Conservation (phyloP, 2,113 vertebrate species). For the Eubucco bourcierii region DNA sequence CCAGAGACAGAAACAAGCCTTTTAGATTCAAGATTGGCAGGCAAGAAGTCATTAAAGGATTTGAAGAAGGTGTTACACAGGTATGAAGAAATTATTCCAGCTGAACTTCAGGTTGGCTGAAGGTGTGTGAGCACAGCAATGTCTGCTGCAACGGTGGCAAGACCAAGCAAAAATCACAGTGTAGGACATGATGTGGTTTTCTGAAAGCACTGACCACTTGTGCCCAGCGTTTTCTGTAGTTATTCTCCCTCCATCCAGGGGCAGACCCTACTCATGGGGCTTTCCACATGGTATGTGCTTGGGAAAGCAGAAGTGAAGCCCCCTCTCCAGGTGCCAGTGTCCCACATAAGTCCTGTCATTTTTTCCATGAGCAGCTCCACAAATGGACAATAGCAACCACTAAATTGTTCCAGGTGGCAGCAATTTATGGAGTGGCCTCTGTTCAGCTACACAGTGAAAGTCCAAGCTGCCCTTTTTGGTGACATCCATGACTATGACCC, state of each 20-base stretch:
- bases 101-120: background rate
- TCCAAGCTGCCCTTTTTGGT: background rate
- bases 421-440: background rate
- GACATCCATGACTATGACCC: background rate
- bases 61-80: constrained; percentile 96
- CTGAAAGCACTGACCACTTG: fast-evolving
- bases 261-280: background rate
- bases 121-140: background rate
- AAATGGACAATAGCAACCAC: background rate
- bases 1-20: constrained; percentile 98
- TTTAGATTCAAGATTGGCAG: constrained; percentile 97
- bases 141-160: background rate
- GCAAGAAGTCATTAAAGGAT: constrained; percentile 97
- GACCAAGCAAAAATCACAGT: background rate
- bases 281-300: background rate
- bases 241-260: background rate
- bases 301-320: background rate
- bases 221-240: background rate
- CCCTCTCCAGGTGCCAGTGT: background rate
- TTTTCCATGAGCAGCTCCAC: background rate
- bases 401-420: background rate
- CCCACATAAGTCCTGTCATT: background rate
- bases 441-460: background rate
- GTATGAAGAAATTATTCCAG: constrained; percentile 67
- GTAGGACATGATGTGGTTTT: background rate